phyloP scores from a whole-genome alignment of 2,797 vertebrate genomes.

The Myripristis jacobus region DNA sequence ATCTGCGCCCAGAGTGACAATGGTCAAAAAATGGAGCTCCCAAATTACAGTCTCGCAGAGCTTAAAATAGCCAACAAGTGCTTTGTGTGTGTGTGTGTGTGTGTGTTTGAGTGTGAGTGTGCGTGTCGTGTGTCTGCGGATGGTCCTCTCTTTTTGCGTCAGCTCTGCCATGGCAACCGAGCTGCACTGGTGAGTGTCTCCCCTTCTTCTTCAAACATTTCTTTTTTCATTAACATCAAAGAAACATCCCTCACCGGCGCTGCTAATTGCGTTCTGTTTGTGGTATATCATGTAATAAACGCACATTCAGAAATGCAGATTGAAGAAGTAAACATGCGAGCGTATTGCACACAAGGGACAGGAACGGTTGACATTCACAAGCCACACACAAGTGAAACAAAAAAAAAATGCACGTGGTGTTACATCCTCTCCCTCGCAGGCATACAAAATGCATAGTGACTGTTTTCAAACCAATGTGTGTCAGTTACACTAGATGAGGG shows the following conservation, averaged over 20 bases:
- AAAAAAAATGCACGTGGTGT: constrained; percentile 20
- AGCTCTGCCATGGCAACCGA: constrained; percentile 82
- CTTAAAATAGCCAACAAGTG: constrained; percentile 72
- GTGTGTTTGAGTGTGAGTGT: constrained; percentile 19
- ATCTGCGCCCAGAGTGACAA: constrained; percentile 46
- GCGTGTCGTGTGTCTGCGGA: constrained; percentile 13
- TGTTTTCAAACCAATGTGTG: constrained; percentile 41
- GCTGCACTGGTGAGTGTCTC: constrained; percentile 68
- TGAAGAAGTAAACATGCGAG: constrained; percentile 47
- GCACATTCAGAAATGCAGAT: constrained; percentile 35
- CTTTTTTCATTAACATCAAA: constrained; percentile 77
- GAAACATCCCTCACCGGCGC: constrained; percentile 49
- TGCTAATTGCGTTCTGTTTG: constrained; percentile 68
- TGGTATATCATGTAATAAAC: constrained; percentile 48
- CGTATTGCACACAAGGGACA: constrained; percentile 34
- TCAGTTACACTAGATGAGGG: constrained; percentile 34
- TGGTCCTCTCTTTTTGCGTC: constrained; percentile 72
- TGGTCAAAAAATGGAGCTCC: constrained; percentile 61
- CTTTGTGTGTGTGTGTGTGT: constrained; percentile 31
- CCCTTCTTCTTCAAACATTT: constrained; percentile 73
- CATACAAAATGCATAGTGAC: constrained; percentile 1
- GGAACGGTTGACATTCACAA: constrained; percentile 22
- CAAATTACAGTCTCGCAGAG: constrained; percentile 72
- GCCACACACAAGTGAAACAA: constrained; percentile 6
- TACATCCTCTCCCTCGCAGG: constrained; percentile 19